Percentiles rank a stretch among this genome's conserved stretches.
These are phyloP conservation scores for Brachionus plicatilis DNA, from an alignment of 1,140 invertebrate genomes.

Conservation along the genomic window DNA sequence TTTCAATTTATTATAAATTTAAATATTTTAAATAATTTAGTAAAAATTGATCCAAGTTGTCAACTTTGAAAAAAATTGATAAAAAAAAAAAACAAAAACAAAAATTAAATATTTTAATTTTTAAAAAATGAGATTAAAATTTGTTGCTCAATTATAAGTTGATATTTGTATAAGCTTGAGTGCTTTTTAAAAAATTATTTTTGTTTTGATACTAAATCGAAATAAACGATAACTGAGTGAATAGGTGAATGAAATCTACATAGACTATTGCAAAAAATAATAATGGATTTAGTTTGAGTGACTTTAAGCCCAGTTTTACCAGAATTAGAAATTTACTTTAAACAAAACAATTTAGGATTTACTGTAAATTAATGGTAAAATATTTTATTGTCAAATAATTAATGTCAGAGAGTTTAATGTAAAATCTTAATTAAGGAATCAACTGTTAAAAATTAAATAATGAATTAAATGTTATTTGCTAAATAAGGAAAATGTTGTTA, in stretches of 20 bases:
- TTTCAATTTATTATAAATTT: background rate
- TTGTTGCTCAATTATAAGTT: background rate
- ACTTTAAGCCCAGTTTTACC: background rate
- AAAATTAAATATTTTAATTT: background rate
- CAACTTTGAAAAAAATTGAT: background rate
- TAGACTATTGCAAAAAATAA: background rate
- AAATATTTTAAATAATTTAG: background rate
- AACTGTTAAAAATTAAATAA: too few species aligned
- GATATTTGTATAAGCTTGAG: background rate
- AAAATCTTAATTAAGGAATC: too few species aligned
- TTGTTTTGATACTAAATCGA: background rate
- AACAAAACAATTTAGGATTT: background rate
- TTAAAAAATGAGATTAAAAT: background rate
- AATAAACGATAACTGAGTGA: background rate
- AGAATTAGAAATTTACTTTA: background rate
- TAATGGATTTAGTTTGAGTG: background rate
- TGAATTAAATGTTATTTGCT: too few species aligned
- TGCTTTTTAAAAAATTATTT: background rate
- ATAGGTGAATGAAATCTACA: background rate
- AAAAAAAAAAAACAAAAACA: background rate
- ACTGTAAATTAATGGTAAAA: too few species aligned
- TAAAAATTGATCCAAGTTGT: background rate
- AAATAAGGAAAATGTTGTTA: too few species aligned
- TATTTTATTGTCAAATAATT: too few species aligned
- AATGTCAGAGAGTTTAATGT: too few species aligned